These are phyloP conservation scores for Lordiphosa clarofinis DNA, from an alignment of 1,140 invertebrate genomes.

Conservation along the genomic window DNA sequence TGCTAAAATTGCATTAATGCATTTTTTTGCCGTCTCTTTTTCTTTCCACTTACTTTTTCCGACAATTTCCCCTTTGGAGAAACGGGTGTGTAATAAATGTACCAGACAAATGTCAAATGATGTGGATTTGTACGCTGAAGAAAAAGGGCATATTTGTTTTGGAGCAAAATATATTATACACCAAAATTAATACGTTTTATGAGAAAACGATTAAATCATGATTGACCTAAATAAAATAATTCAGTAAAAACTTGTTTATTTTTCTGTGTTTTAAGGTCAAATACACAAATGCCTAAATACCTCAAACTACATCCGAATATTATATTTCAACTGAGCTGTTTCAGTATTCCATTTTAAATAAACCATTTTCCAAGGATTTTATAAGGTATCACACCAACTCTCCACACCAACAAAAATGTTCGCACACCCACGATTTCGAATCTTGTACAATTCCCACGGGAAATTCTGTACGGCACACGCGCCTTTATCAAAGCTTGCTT, in stretches of 20 bases:
- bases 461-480: conserved; percentile 42
- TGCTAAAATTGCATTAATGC: conserved; percentile 71
- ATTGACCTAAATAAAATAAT: too few species aligned
- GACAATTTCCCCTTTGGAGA: conserved; percentile 25
- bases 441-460: conserved; percentile 56
- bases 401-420: conserved; percentile 5
- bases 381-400: too few species aligned
- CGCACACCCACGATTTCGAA: conserved; percentile 56
- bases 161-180: too few species aligned
- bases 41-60: conserved; percentile 13
- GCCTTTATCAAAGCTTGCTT: conserved; percentile 19
- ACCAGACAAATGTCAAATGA: conserved; percentile 52
- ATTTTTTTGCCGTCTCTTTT: conserved; percentile 17
- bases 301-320: too few species aligned
- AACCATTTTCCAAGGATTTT: conserved; percentile 5
- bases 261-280: too few species aligned
- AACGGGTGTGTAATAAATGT: conserved; percentile 25
- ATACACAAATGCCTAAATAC: too few species aligned
- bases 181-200: too few species aligned
- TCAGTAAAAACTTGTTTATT: too few species aligned
- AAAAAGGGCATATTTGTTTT: background rate
- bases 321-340: too few species aligned
- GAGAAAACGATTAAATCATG: too few species aligned
- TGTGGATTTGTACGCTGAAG: conserved; percentile 26
- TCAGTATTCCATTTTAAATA: background rate